These are phyloP conservation scores for Phylloscopus trochiloides DNA, from an alignment of 2,113 vertebrate species.

Conservation along the genomic window DNA sequence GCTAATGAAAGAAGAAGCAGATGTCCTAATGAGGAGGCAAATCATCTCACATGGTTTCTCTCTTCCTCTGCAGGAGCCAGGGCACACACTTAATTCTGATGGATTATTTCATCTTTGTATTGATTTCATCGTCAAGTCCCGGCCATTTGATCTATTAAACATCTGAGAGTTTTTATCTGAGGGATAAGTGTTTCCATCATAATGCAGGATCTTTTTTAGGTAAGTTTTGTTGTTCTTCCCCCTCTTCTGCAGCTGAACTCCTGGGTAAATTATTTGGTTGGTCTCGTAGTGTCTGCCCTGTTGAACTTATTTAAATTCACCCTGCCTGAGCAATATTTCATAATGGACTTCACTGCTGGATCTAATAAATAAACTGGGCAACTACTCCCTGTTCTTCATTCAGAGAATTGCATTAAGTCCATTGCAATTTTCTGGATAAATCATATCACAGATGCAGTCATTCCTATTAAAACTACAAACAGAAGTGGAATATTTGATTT, in stretches of 20 bases:
- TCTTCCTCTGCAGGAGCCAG: background rate
- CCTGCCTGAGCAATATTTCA: background rate
- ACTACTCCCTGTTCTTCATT: background rate
- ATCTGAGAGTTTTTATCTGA: background rate
- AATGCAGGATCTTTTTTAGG: background rate
- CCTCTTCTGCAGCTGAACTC: background rate
- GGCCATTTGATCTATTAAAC: constrained; percentile 33
- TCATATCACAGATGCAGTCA: background rate
- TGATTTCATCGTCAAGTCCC: background rate
- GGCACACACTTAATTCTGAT: background rate
- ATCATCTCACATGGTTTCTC: background rate
- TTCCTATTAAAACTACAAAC: background rate
- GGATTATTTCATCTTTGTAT: constrained; percentile 17
- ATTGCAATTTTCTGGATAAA: background rate
- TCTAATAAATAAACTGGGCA: background rate
- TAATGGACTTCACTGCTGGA: background rate
- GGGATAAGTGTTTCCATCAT: background rate
- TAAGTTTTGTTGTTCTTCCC: background rate
- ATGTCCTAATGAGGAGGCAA: background rate
- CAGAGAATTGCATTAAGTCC: background rate
- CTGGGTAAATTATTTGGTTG: background rate
- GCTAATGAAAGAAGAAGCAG: background rate
- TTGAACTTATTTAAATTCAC: background rate
- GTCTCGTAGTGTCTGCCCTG: background rate
- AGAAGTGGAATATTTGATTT: background rate